phyloP scores from a whole-genome alignment of 1,140 invertebrate species.

The Anthonomus grandis region DNA sequence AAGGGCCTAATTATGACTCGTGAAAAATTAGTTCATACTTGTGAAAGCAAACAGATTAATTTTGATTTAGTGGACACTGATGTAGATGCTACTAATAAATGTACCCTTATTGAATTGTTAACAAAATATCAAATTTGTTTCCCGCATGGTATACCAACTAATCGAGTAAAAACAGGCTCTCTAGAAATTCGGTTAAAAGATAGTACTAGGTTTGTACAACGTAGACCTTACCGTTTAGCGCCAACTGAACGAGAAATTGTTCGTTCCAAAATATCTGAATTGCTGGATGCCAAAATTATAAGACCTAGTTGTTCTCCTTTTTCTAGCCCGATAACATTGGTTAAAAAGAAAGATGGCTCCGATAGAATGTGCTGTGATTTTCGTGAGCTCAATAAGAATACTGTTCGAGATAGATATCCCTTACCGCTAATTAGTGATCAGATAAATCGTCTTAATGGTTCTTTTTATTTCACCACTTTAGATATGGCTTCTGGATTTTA shows the following conservation, averaged over 20 bases:
- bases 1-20: too few relatives aligned
- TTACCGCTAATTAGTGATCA: conserved; percentile 41
- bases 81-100: neutral
- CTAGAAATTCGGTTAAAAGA: conserved; percentile 14
- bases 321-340: neutral
- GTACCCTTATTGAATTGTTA: too few relatives aligned
- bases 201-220: neutral
- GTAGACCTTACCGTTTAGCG: neutral
- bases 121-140: neutral
- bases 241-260: neutral
- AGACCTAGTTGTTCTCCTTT: conserved; percentile 3
- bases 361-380: conserved; percentile 34
- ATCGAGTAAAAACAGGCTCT: neutral
- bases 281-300: neutral
- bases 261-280: neutral
- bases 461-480: too few relatives aligned
- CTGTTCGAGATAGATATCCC: conserved; percentile 22
- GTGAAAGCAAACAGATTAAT: neutral
- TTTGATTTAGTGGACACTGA: neutral
- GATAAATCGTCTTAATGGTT: too few relatives aligned
- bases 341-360: conserved; percentile 1
- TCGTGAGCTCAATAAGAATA: conserved; percentile 31
- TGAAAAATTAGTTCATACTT: too few relatives aligned
- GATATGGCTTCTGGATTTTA: too few relatives aligned
- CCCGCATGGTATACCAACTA: neutral